Conservation (phyloP, 2,797 vertebrate species). For the Dromococcyx pavoninus region DNA sequence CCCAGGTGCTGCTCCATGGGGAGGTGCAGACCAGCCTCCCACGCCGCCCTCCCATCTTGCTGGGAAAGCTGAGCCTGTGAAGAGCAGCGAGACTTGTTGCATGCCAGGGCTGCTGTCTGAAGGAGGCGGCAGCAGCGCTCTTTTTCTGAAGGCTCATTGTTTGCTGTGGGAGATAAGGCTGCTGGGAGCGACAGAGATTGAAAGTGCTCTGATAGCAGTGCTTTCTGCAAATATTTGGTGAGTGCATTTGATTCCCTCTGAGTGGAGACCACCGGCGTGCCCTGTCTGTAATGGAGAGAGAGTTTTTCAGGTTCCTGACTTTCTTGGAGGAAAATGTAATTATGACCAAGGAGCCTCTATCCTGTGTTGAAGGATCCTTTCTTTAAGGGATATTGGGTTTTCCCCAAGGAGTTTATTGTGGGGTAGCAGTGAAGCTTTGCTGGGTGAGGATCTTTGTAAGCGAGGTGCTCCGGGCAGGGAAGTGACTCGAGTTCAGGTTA, state of each 20-base stretch:
- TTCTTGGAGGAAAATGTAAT: neutral
- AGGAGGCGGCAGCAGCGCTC: neutral
- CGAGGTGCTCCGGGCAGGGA: neutral
- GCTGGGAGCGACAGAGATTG: neutral
- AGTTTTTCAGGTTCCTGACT: neutral
- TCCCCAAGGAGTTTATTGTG: neutral
- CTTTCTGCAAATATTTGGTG: conserved; percentile 42
- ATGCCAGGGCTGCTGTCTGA: fast-evolving
- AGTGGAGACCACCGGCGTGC: neutral
- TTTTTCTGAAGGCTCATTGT: neutral
- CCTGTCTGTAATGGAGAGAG: neutral
- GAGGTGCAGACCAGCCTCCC: neutral
- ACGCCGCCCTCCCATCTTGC: neutral
- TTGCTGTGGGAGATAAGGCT: neutral
- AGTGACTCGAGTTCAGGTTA: neutral
- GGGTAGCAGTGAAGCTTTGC: neutral
- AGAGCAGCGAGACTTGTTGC: neutral
- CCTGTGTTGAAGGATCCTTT: neutral
- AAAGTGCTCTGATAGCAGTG: neutral
- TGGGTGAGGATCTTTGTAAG: neutral
- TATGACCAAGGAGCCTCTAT: neutral
- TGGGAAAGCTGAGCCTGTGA: neutral
- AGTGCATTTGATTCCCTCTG: neutral
- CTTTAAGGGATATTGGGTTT: neutral
- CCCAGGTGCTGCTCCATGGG: neutral